phyloP scores from a whole-genome alignment of 2,797 vertebrate species.

The Cottoperca gobio region DNA sequence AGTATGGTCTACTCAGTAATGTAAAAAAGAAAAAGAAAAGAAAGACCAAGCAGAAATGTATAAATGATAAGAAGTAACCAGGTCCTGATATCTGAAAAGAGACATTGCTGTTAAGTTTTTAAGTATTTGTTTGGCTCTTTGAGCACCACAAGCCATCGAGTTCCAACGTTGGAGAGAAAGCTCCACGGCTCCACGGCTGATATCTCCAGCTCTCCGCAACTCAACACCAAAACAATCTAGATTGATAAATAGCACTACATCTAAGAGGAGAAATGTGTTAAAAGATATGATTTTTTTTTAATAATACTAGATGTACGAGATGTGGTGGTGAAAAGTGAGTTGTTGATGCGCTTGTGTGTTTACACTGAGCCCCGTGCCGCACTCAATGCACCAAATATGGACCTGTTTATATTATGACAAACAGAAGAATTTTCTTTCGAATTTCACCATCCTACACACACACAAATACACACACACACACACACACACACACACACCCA shows the following conservation, averaged over 20 bases:
- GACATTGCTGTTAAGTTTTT: too few relatives aligned
- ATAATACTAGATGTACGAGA: not conserved
- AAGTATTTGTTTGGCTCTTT: too few relatives aligned
- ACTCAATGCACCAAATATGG: constrained; percentile 51
- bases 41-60: not conserved
- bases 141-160: too few relatives aligned
- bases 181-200: too few relatives aligned
- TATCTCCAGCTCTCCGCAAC: too few relatives aligned
- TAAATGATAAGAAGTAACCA: not conserved
- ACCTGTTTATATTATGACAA: constrained; percentile 58
- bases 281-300: too few relatives aligned
- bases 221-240: too few relatives aligned
- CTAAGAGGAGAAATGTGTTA: too few relatives aligned
- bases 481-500: constrained; percentile 1
- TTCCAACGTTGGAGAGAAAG: too few relatives aligned
- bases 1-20: not conserved
- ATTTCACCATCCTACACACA: constrained; percentile 21
- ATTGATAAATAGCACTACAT: too few relatives aligned
- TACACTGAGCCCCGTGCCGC: constrained; percentile 27
- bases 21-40: not conserved
- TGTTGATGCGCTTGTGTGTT: constrained; percentile 41
- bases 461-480: constrained; percentile 2
- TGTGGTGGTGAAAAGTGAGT: constrained; percentile 23
- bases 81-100: too few relatives aligned
- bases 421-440: constrained; percentile 56